Base-by-base conservation (phyloP, 2,888 invertebrate species). In the Netelia melanura region DNA sequence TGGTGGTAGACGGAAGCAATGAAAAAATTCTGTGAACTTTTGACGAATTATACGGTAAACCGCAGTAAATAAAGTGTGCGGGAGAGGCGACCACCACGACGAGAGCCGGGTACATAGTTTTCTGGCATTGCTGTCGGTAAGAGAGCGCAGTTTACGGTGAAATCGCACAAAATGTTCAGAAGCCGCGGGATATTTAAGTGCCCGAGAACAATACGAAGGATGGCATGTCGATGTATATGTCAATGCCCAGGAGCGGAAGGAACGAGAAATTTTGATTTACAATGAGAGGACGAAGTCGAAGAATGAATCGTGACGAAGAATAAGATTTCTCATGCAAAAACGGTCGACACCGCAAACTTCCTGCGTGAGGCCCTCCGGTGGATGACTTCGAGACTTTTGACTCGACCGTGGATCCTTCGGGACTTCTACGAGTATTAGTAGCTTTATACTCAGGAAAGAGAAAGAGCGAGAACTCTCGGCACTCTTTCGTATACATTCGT, bases 41-140 rank as follows among this genome's bases (percentile, higher is more conserved):
- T 61, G 78, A 83, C 85, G 87, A 88, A 61, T 71, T 81, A 64
- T 11, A 61, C 67, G 67, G 56, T 74, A 75, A 88, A 87, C 90
- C 90, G 86, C 89, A 88, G 88, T 89, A 90, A 90, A 91, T 91
- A 88, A 89, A 89, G 86, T 89, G 88, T 89, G 77, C 61, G 48
- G 67, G 62, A 58, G 38, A 11, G 48, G 58, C 11, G 77, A 81
- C 81, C 84, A 81, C 77, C 77, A 17, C 11, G 54, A 61, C 14
- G 48, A 62, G 74, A 56, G 71, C 23, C n/a, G 8, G 8, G 17
- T 21, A 6, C 38, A 64, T 44, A 14, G 14, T 65, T 52, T 78
- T 78, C 71, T 38, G 38, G 2, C 64, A 54, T 56, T 72, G 5
- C 17, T 65, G 11, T 70, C n/a, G 30, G 25, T 21, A 54, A 61